Evolutionary conservation across 2,888 invertebrate genomes (phyloP).

Genomic region (Autographa gamma): DNA sequence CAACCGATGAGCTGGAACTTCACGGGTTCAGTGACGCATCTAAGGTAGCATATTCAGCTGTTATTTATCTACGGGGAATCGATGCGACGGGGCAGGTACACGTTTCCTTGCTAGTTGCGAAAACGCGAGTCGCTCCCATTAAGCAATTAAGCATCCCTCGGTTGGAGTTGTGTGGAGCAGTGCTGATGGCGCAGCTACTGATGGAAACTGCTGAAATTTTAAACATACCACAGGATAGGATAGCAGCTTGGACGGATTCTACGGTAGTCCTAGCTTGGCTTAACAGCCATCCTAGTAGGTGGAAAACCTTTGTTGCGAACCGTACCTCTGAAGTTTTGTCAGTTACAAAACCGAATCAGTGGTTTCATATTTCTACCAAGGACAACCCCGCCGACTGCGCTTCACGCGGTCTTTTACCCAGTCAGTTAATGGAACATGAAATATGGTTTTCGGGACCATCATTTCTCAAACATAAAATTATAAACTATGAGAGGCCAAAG

Average conservation of each 20-base stretch:
- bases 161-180: conserved; percentile 16
- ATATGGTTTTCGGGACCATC: conserved; percentile 32
- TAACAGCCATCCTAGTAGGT: conserved; percentile 25
- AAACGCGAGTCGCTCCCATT: conserved; percentile 25
- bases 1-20: conserved; percentile 32
- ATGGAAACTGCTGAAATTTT: no score
- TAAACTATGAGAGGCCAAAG: conserved; percentile 9
- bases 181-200: conserved; percentile 13
- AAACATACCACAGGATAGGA: no score
- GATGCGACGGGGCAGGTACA: conserved; percentile 3
- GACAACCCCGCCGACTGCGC: conserved; percentile 42
- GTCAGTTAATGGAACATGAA: conserved; percentile 2
- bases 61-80: conserved; percentile 11
- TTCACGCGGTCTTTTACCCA: conserved; percentile 29
- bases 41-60: conserved; percentile 34
- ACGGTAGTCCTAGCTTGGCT: conserved; percentile 28
- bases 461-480: conserved; percentile 6
- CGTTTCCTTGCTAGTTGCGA: conserved; percentile 12
- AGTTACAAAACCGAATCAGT: conserved; percentile 15
- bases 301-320: conserved; percentile 32
- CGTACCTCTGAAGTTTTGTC: conserved; percentile 19
- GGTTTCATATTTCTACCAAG: conserved; percentile 28
- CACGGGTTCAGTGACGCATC: conserved; percentile 56
- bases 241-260: conserved; percentile 27
- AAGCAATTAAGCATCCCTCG: conserved; percentile 20